Evolutionary conservation across 2,888 invertebrate species (phyloP).

Genomic region (Euclidia mi): DNA sequence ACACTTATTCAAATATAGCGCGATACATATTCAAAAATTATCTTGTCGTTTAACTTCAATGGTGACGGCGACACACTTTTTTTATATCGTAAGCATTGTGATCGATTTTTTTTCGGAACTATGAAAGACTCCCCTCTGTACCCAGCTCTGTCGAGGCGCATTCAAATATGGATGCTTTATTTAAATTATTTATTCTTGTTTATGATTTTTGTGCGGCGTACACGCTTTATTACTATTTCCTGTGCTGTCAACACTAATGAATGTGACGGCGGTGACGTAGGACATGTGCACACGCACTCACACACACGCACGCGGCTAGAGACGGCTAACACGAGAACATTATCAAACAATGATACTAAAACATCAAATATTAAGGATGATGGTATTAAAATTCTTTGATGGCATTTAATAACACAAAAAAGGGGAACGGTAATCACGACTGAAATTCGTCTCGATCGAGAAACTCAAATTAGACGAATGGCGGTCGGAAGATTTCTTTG

Average conservation of each 20-base stretch:
- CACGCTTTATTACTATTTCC: slow-evolving; percentile 82
- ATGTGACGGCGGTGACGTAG: slow-evolving; percentile 76
- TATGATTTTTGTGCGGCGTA: slow-evolving; percentile 78
- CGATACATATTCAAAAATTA: slow-evolving; percentile 87
- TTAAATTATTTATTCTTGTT: slow-evolving; percentile 82
- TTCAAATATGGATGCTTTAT: slow-evolving; percentile 82
- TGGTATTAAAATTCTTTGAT: slow-evolving; percentile 73
- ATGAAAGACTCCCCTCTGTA: slow-evolving; percentile 69
- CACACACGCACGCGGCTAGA: slow-evolving; percentile 5
- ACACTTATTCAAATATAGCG: slow-evolving; percentile 88
- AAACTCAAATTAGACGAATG: slow-evolving; percentile 88
- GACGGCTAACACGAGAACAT: slow-evolving; percentile 26
- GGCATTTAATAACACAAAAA: slow-evolving; percentile 80
- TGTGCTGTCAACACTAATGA: slow-evolving; percentile 84
- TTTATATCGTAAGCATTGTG: slow-evolving; percentile 73
- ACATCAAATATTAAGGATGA: slow-evolving; percentile 54
- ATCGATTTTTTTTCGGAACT: slow-evolving; percentile 69
- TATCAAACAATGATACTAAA: slow-evolving; percentile 48
- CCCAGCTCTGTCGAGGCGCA: slow-evolving; percentile 73
- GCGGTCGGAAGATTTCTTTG: slow-evolving; percentile 87
- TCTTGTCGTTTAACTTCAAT: slow-evolving; percentile 84
- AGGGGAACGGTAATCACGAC: slow-evolving; percentile 79
- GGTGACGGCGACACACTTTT: slow-evolving; percentile 80
- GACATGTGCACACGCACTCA: slow-evolving; percentile 66
- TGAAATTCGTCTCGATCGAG: slow-evolving; percentile 87